Evolutionary conservation across 2,113 vertebrate genomes (phyloP), one percentile per base, ranked within the genome.

Genomic region (Panthera tigris): DNA sequence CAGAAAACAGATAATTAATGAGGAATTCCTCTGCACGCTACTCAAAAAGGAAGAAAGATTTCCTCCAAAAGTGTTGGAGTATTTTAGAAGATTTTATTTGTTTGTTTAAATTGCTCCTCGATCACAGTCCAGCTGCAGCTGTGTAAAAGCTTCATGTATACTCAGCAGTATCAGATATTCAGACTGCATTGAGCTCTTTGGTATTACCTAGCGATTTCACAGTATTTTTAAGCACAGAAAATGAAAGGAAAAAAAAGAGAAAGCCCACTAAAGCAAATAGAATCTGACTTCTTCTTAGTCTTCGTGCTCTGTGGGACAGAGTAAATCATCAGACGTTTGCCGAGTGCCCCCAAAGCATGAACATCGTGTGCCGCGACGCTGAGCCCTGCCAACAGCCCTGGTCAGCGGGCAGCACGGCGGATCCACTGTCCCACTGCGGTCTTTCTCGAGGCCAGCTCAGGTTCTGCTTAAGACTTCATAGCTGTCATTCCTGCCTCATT

Each of bases 361-460:
- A 12, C 11, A 2, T 19, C 65, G 3, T 6, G 33, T 9, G n/a
- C 50, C 29, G 16, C 29, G 1, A 13, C 3, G 0, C 5, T 23
- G 41, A 78, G 29, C 55, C 57, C 6, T 61, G 74, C 29, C 52
- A 57, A 61, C 36, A 61, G 50, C 12, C 7, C 0, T 4, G 12
- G 18, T 41, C 86, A 1, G 33, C 3, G 1, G 0, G 19, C 12
- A 23, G 73, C 48, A 1, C 4, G 33, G 10, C 1, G 0, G 39
- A 4, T 3, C 57, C 52, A 7, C 23, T 85, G 9, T 1, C 1
- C 36, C 18, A 2, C 16, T 1, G 3, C 5, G 4, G 9, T 21
- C 6, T 33, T 55, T 55, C 29, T 50, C 1, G 0, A 0, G 41
- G 25, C 65, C 61, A 31, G 45, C 27, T 5, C 19, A 5, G 55